Percentiles rank a stretch among this genome's conserved stretches.
Evolutionary conservation across 2,888 invertebrate genomes (phyloP).

Genomic region (Mesochorus sp.): DNA sequence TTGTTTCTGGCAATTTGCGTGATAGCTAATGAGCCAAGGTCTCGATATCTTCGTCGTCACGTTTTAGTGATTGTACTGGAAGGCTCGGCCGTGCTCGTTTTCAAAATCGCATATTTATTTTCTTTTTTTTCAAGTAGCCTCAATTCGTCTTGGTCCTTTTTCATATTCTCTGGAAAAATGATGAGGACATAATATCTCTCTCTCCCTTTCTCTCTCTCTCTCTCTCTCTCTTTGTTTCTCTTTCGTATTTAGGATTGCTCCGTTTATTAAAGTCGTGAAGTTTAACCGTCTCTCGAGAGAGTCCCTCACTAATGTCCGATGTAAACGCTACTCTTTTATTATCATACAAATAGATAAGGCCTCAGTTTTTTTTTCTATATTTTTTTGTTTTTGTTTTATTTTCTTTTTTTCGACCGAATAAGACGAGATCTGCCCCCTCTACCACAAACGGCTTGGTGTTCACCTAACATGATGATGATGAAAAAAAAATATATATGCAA

Average conservation of each 20-base stretch:
- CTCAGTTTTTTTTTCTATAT: conserved; percentile 74
- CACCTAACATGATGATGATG: too few species aligned
- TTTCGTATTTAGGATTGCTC: not conserved
- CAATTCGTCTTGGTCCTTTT: too few species aligned
- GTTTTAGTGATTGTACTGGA: conserved; percentile 53
- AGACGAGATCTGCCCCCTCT: conserved; percentile 72
- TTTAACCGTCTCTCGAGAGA: conserved; percentile 66
- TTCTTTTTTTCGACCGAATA: conserved; percentile 70
- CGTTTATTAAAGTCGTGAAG: conserved; percentile 1
- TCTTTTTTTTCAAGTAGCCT: too few species aligned
- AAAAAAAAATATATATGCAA: too few species aligned
- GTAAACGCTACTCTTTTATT: conserved; percentile 76
- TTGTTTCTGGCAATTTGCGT: conserved; percentile 29
- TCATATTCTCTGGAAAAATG: too few species aligned
- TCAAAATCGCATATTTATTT: not conserved
- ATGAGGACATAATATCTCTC: not conserved
- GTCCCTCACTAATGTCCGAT: conserved; percentile 72
- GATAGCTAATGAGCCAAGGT: conserved; percentile 24
- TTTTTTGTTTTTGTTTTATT: conserved; percentile 61
- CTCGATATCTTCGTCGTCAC: conserved; percentile 52
- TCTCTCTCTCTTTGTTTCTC: conserved; percentile 5
- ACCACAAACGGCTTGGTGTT: too few species aligned
- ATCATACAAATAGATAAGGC: conserved; percentile 77
- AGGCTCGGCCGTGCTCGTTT: conserved; percentile 15
- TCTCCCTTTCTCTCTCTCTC: conserved; percentile 5